Conservation (phyloP, 1,140 invertebrate species). For the Pachyrhynchus sulphureomaculatus region DNA sequence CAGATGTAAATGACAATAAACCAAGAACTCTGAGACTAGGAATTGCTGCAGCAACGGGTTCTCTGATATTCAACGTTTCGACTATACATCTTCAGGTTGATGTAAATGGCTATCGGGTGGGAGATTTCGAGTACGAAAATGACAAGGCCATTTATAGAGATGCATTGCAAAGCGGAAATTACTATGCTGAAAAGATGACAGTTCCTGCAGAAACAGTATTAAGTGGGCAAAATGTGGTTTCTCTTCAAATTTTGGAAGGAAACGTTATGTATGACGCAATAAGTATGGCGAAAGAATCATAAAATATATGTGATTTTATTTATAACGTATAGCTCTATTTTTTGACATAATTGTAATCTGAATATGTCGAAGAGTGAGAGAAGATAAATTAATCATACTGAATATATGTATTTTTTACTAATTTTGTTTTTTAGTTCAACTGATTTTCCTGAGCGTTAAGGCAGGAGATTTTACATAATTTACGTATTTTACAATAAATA, state of each 20-base stretch:
- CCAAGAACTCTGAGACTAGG: background rate
- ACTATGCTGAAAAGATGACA: background rate
- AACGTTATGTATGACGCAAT: conserved; percentile 2
- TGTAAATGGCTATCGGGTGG: background rate
- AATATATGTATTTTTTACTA: too few relatives aligned
- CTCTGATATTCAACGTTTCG: conserved; percentile 5
- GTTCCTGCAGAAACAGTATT: background rate
- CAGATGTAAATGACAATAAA: background rate
- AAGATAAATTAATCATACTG: too few relatives aligned
- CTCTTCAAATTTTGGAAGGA: background rate
- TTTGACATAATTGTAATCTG: too few relatives aligned
- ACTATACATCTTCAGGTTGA: background rate
- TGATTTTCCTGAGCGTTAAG: too few relatives aligned
- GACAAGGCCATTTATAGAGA: conserved; percentile 9
- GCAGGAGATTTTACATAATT: too few relatives aligned
- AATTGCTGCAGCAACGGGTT: conserved; percentile 4
- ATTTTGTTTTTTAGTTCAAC: too few relatives aligned
- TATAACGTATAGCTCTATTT: too few relatives aligned
- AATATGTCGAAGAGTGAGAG: too few relatives aligned
- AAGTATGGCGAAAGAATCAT: too few relatives aligned
- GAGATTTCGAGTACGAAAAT: conserved; percentile 4
- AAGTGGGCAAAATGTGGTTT: background rate
- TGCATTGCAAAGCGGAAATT: conserved; percentile 8
- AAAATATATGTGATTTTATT: too few relatives aligned
- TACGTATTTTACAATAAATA: too few relatives aligned